A percentile compares a stretch with the other conserved stretches of the same genome.
Conservation (phyloP, 1,140 invertebrate genomes). For the Diabrotica virgifera region DNA sequence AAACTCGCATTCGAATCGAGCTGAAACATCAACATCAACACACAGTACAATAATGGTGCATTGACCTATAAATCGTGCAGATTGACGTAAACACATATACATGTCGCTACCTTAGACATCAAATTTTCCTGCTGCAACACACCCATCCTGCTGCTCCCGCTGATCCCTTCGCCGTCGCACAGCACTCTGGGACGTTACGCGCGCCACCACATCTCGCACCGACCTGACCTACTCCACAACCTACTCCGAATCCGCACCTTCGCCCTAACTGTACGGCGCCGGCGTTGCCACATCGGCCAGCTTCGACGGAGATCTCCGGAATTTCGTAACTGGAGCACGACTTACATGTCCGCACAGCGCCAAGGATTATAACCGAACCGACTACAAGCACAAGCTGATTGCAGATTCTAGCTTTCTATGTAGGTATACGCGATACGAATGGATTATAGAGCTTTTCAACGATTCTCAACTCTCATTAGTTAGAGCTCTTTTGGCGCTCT, state of each 20-base stretch:
- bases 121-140: neutral
- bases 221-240: constrained; percentile 40
- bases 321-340: neutral
- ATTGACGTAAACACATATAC: neutral
- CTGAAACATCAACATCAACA: neutral
- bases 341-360: no score
- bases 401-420: no score
- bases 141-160: no score
- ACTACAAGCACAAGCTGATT: no score
- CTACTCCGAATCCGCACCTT: constrained; percentile 20
- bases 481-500: no score
- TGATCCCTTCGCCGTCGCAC: constrained; percentile 6
- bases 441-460: no score
- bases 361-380: no score
- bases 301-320: neutral
- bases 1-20: no score
- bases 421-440: no score
- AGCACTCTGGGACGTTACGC: constrained; percentile 8
- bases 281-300: neutral
- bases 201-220: constrained; percentile 35
- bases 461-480: no score
- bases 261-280: constrained; percentile 18
- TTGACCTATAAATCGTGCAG: neutral
- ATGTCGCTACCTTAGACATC: neutral
- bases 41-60: neutral